These are phyloP conservation scores for Rhagophthalmus giganteus DNA, from an alignment of 2,888 invertebrate species.

Conservation along the genomic window DNA sequence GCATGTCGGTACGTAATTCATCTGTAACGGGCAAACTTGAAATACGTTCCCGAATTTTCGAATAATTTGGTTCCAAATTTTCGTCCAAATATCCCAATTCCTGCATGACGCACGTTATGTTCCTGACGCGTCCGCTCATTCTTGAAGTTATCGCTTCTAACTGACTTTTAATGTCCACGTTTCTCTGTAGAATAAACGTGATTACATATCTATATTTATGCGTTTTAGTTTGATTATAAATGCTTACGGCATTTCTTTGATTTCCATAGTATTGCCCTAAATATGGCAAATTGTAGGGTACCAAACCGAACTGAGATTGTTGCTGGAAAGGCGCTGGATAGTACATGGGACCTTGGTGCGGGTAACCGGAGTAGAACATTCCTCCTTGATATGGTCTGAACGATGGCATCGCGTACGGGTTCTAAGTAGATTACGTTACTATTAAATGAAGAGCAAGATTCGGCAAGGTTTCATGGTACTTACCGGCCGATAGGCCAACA, in stretches of 20 bases:
- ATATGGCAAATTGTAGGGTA: constrained; percentile 48
- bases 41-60: constrained; percentile 65
- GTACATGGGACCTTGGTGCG: constrained; percentile 53
- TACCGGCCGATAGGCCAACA: constrained; percentile 60
- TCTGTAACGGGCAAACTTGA: constrained; percentile 63
- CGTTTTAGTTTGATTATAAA: too few relatives aligned
- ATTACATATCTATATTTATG: background rate
- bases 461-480: too few relatives aligned
- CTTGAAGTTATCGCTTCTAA: constrained; percentile 62
- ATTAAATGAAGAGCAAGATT: too few relatives aligned
- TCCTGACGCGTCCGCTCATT: constrained; percentile 60
- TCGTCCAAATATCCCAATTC: constrained; percentile 70
- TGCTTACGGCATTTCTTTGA: constrained; percentile 63
- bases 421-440: too few relatives aligned
- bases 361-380: constrained; percentile 59
- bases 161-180: constrained; percentile 65
- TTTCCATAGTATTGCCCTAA: constrained; percentile 53
- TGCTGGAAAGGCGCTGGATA: constrained; percentile 46
- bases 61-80: constrained; percentile 68
- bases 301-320: constrained; percentile 32
- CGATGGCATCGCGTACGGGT: constrained; percentile 49
- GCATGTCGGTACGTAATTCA: constrained; percentile 67
- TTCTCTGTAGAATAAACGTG: constrained; percentile 57
- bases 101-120: constrained; percentile 73
- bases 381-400: constrained; percentile 58